Evolutionary conservation across 2,797 vertebrate genomes (phyloP), one percentile per base, ranked within the genome.

Genomic region (Chaenodraco wilsoni): DNA sequence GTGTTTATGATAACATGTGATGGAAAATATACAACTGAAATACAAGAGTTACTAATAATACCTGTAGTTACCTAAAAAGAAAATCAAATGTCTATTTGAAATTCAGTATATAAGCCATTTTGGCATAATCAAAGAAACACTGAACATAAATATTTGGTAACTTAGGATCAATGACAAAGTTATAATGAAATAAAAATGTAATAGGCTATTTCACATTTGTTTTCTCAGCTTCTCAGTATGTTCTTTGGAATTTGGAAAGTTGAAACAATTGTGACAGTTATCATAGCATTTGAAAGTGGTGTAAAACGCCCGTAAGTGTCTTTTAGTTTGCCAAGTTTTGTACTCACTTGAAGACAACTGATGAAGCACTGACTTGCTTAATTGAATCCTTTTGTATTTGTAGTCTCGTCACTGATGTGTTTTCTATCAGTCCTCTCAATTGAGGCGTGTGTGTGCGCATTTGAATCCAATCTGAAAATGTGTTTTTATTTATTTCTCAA

Each of bases 191-290:
- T 57, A 31, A 37, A 57, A 56, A 58, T 16, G 8, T 41, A 43
- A 60, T 21, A n/a, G 12, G 41, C 3, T 6, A 62, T 59, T 58
- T 52, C 51, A 43, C 41, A 21, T n/a, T 37, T 61, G 21, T 61
- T 69, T 56, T 50, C 40, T 40, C 43, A 75, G 43, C 56, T 59
- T 51, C 67, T 59, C 16, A 14, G n/a, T 69, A 72, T 69, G 63
- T 55, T 89, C 86, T 87, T 89, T 90, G 84, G 85, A 81, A 54
- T 60, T 46, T 78, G 14, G 51, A 63, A 65, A 59, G 58, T 64
- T 49, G 55, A 52, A 71, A 76, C 4, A 63, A 8, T 7, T 49
- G 13, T 63, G 3, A 71, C 33, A 60, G 46, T 31, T 23, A 46
- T 40, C 9, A 45, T 50, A 68, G 13, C 40, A 17, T 69, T 54